Evolutionary conservation across 1,140 invertebrate genomes (phyloP).

Genomic region (Drosophila mauritiana): DNA sequence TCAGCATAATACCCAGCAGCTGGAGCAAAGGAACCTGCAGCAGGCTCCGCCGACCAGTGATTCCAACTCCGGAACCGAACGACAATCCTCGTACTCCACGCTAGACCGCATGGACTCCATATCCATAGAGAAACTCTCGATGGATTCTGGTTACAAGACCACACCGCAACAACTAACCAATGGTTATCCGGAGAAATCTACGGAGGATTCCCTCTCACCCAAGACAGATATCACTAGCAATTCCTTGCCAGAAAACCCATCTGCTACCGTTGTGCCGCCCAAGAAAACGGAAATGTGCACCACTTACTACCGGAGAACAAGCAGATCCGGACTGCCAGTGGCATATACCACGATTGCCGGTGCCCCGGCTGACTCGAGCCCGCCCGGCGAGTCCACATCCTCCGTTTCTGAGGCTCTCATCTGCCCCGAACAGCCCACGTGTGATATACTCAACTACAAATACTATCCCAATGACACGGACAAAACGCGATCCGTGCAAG

Average conservation of each 20-base stretch:
- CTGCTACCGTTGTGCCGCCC: background rate
- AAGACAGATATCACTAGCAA: constrained; percentile 76
- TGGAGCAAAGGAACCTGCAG: constrained; percentile 71
- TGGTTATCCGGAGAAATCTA: constrained; percentile 73
- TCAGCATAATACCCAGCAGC: constrained; percentile 85
- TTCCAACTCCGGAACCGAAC: constrained; percentile 73
- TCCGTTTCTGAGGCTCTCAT: constrained; percentile 58
- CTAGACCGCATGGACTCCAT: constrained; percentile 80
- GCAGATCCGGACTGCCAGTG: constrained; percentile 74
- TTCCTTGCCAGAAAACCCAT: constrained; percentile 44
- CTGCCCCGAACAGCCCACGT: constrained; percentile 80
- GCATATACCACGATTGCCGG: constrained; percentile 66
- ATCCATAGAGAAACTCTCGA: constrained; percentile 80
- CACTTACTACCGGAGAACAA: constrained; percentile 77
- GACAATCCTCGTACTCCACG: constrained; percentile 76
- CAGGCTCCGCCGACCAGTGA: constrained; percentile 58
- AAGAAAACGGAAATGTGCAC: constrained; percentile 69
- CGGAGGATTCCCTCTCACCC: constrained; percentile 71
- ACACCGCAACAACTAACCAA: constrained; percentile 78
- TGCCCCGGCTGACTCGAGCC: background rate
- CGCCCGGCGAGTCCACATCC: constrained; percentile 31
- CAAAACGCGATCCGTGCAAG: constrained; percentile 74
- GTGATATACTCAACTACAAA: constrained; percentile 84
- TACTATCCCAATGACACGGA: constrained; percentile 83
- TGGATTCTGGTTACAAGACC: constrained; percentile 83